Base-by-base conservation (phyloP, 2,797 vertebrate genomes). In the Zalophus californianus region DNA sequence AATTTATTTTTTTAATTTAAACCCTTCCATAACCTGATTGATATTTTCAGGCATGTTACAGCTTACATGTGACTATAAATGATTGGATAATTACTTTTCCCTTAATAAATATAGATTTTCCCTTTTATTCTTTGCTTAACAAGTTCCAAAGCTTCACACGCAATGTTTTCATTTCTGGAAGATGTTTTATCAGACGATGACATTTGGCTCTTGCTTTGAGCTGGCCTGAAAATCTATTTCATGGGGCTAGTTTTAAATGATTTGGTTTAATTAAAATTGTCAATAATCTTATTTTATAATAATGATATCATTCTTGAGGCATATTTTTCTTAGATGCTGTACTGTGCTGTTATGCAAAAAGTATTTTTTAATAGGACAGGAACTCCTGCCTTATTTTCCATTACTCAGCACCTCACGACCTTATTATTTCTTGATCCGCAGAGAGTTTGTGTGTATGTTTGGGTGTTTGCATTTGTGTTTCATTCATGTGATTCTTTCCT, bases 181-280 rank as follows among this genome's bases (percentile, higher is more conserved):
- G 56, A 77, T 84, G 48, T 86, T 94, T 97, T 60, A 92, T 96
- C 48, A 86, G 56, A 86, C 52, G 84, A 78, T 96, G 78, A 91
- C 73, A 90, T 95, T 94, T 97, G 90, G 41, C 44, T 97, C 95
- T 70, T 48, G 44, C 91, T 79, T 97, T 94, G 7, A 98, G 84
- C n/a, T 70, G 60, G 48, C 97, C 93, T 94, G 79, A 96, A 97
- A 79, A 85, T 91, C 79, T 96, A 86, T 94, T 97, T 93, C 54
- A 44, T 8, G 89, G 90, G 78, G 91, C 77, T 95, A 90, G 91
- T 90, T 97, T 97, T 54, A 96, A 97, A 96, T 96, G 96, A 48
- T 93, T 97, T 91, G 80, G 73, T 35, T 64, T 96, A 93, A 93
- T 98, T 97, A 96, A 97, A 16, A 64, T 97, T 56, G 3, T 86